Percentiles rank a stretch among this genome's conserved stretches.
Conservation (phyloP, 1,140 invertebrate genomes). For the Aleiodes sp. region DNA sequence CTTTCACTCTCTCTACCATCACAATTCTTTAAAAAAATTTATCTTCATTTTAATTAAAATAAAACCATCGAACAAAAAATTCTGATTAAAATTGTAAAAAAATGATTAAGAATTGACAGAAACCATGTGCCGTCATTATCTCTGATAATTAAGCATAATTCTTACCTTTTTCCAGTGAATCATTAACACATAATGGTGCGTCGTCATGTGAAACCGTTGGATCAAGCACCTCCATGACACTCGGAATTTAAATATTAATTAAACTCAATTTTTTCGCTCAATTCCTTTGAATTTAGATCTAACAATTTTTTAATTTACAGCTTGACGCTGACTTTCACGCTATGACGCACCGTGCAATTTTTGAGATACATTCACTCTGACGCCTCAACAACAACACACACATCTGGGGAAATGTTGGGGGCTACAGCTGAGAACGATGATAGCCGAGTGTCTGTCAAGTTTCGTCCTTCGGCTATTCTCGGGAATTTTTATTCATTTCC, state of each 20-base stretch:
- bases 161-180: conserved; percentile 52
- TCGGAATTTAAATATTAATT: neutral
- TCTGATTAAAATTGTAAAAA: neutral
- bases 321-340: neutral
- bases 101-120: neutral
- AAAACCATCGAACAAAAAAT: neutral
- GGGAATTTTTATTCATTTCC: no score
- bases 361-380: neutral
- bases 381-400: conserved; percentile 10
- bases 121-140: neutral
- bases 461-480: neutral
- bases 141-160: conserved; percentile 11
- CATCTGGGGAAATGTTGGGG: neutral
- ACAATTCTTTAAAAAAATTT: neutral
- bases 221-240: conserved; percentile 53
- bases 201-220: conserved; percentile 54
- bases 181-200: conserved; percentile 52
- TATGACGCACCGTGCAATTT: neutral
- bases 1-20: neutral
- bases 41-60: neutral
- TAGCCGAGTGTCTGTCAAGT: neutral
- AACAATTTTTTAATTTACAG: no score
- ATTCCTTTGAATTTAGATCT: neutral
- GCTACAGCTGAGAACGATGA: neutral
- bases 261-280: neutral